Evolutionary conservation across 2,888 invertebrate genomes (phyloP).

Genomic region (Spialia ferax): DNA sequence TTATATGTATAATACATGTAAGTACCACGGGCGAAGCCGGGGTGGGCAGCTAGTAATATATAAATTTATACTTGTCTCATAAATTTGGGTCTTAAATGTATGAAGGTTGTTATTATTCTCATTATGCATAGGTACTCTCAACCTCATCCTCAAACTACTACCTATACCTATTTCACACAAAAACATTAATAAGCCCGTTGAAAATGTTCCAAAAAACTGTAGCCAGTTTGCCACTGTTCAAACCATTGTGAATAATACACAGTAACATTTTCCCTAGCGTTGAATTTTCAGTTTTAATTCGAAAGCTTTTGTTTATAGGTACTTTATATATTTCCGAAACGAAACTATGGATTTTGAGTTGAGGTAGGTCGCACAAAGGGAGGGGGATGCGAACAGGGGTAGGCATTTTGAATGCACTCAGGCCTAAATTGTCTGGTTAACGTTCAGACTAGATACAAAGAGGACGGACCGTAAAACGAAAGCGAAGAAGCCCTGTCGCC

Average conservation of each 20-base stretch:
- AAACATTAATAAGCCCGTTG: background rate
- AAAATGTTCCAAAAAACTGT: background rate
- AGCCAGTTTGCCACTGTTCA: background rate
- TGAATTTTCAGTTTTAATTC: slow-evolving; percentile 20
- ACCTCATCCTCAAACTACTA: no score
- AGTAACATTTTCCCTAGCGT: slow-evolving; percentile 6
- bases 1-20: no score
- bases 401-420: slow-evolving; percentile 15
- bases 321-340: slow-evolving; percentile 15
- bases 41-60: no score
- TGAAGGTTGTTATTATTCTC: no score
- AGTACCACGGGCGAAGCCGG: no score
- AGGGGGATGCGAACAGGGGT: background rate
- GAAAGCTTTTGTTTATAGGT: slow-evolving; percentile 10
- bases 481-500: no score
- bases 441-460: background rate
- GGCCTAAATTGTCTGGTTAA: slow-evolving; percentile 22
- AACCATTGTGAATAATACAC: background rate
- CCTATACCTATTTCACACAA: background rate
- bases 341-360: slow-evolving; percentile 12
- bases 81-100: no score
- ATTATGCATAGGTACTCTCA: no score
- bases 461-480: background rate
- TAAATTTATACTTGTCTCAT: no score
- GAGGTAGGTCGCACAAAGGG: slow-evolving; percentile 21